phyloP scores from a whole-genome alignment of 2,797 vertebrate species.

The Liparis tanakae region DNA sequence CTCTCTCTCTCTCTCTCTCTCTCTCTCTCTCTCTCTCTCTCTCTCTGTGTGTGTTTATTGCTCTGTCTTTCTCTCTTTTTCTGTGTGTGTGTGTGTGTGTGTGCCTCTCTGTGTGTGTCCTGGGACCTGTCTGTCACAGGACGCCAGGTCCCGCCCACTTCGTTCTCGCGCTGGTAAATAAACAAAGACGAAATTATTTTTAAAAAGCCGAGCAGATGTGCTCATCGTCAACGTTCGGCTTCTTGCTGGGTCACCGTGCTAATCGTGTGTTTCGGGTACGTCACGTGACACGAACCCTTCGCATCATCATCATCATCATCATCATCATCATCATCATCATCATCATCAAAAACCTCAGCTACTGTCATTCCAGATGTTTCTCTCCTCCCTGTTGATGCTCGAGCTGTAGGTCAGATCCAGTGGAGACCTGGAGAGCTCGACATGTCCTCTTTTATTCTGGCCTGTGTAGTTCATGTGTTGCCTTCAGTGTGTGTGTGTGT shows the following conservation, averaged over 20 bases:
- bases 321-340: too few species aligned
- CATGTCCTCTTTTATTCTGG: too few species aligned
- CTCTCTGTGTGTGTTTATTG: too few species aligned
- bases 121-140: too few species aligned
- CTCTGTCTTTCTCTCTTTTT: too few species aligned
- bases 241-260: constrained; percentile 36
- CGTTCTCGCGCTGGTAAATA: too few species aligned
- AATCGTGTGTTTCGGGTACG: not conserved
- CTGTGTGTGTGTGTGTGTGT: too few species aligned
- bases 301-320: too few species aligned
- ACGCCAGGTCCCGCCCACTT: not conserved
- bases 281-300: not conserved
- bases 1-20: too few species aligned
- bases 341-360: constrained; percentile 2
- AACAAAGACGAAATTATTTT: not conserved
- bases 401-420: not conserved
- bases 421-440: not conserved
- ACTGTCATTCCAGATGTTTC: constrained; percentile 44
- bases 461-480: not conserved
- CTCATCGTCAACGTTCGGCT: not conserved
- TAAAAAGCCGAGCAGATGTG: not conserved
- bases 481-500: not conserved
- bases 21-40: too few species aligned
- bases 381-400: not conserved
- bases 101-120: too few species aligned